Evolutionary conservation across 2,797 vertebrate species (phyloP), one percentile per base, ranked within the genome.

Genomic region (Microctenopoma stevenorrisi): DNA sequence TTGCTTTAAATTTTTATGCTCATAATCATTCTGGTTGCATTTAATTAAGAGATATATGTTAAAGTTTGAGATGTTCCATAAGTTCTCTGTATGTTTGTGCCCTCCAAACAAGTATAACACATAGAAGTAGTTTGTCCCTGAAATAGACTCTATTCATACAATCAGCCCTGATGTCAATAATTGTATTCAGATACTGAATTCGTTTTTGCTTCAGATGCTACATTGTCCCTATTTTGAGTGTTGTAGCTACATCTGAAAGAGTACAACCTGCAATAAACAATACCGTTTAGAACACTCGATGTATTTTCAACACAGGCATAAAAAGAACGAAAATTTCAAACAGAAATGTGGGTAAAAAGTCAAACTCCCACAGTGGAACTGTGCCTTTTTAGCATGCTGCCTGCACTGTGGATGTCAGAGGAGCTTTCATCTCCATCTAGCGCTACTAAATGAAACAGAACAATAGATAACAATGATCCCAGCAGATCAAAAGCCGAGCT

Each of bases 371-470:
- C 35, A 47, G 52, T 54, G 50, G 33, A 81, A 59, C 58, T 7
- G 28, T 38, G 26, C 43, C 64, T 77, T 68, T 63, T 83, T 61
- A 60, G 71, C 64, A 86, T 68, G 72, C 77, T 72, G 68, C 80
- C 72, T 82, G 64, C 26, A 33, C 8, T 37, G 46, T 48, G 46
- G 48, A 72, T 71, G 83, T 85, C 79, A 62, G 66, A 63, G 42
- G 15, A 60, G 63, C 70, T 89, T 88, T 90, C 74, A 87, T 92
- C 87, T 89, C 64, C 62, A 54, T 78, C 67, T 49, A 54, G 61
- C 68, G 71, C 69, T 70, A 72, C 78, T 81, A 88, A 90, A 81
- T 83, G 81, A 86, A 89, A 91, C 72, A 58, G 80, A 89, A 90
- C 86, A 79, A 83, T 68, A 66, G 81, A 90, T 86, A 85, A 85